These are phyloP conservation scores for Strix uralensis DNA, from an alignment of 2,113 vertebrate species.

Conservation along the genomic window DNA sequence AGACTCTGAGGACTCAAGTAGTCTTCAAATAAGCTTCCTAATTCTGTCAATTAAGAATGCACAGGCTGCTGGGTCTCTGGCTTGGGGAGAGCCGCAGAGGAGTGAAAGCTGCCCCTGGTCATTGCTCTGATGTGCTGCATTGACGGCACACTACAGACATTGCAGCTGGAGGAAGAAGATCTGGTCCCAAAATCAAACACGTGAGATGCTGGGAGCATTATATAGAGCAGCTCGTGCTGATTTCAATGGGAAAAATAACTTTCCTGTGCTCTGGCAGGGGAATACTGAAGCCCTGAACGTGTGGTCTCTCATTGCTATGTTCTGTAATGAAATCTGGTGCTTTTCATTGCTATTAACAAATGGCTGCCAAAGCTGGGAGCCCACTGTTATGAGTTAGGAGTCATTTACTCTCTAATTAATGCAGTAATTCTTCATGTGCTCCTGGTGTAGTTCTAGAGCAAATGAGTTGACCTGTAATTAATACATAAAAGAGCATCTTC, in stretches of 20 bases:
- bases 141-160: not conserved
- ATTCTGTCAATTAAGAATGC: conserved; percentile 65
- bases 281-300: not conserved
- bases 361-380: not conserved
- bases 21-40: conserved; percentile 65
- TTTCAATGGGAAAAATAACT: not conserved
- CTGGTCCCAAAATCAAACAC: not conserved
- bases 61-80: conserved; percentile 25
- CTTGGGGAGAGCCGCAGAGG: not conserved
- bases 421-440: not conserved
- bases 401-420: conserved; percentile 37
- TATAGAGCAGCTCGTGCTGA: not conserved
- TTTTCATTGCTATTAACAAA: not conserved
- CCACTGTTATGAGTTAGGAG: not conserved
- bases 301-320: not conserved
- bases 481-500: not conserved
- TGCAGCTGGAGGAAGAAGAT: conserved; percentile 17
- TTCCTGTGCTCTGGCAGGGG: not conserved
- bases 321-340: not conserved
- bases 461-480: conserved; percentile 20
- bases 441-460: not conserved
- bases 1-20: conserved; percentile 63
- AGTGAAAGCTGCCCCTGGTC: conserved; percentile 21
- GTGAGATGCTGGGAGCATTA: not conserved
- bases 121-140: conserved; percentile 21